Percentiles rank a stretch among this genome's conserved stretches.
phyloP scores from a whole-genome alignment of 1,140 invertebrate genomes.

The Phenacoccus solenopsis region DNA sequence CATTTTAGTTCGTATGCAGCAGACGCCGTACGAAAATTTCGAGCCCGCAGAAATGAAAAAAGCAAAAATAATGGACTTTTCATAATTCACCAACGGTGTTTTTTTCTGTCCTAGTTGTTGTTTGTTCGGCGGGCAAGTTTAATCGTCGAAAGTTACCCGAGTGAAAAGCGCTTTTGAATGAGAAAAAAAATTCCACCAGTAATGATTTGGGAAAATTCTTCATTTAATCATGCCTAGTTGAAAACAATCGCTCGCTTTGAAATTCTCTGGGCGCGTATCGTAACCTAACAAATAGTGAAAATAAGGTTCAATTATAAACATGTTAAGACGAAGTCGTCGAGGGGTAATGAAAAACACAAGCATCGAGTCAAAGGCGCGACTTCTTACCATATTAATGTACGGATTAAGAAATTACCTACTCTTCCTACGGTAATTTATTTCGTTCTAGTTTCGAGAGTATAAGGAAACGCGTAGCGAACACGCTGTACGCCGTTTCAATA shows the following conservation, averaged over 20 bases:
- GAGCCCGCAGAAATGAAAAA: neutral
- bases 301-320: no score
- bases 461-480: neutral
- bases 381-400: neutral
- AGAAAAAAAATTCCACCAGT: neutral
- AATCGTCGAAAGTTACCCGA: neutral
- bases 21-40: neutral
- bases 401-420: neutral
- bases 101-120: neutral
- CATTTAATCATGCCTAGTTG: no score
- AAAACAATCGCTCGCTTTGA: no score
- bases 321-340: no score
- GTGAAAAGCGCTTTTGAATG: neutral
- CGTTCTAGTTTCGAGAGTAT: neutral
- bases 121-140: neutral
- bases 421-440: neutral
- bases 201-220: neutral
- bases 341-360: no score
- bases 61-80: neutral
- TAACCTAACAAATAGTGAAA: no score
- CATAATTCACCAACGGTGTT: neutral
- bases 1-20: neutral
- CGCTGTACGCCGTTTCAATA: neutral
- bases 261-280: no score
- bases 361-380: neutral